phyloP scores from a whole-genome alignment of 2,888 invertebrate genomes.

The Torymus aiolomorphi region DNA sequence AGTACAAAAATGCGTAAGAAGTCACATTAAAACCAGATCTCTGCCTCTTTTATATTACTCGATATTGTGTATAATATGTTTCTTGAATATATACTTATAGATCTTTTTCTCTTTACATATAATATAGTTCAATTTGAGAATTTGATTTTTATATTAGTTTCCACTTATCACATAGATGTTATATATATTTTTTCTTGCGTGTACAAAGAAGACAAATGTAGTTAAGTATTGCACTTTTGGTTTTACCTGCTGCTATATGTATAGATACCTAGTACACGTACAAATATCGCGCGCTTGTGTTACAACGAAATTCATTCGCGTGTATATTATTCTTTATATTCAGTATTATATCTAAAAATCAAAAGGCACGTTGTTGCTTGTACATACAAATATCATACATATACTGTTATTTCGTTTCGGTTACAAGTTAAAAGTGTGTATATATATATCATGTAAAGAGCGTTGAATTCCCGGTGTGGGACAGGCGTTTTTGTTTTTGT shows the following conservation, averaged over 20 bases:
- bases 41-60: too few species aligned
- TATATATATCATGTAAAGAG: background rate
- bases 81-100: too few species aligned
- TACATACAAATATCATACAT: slow-evolving; percentile 1
- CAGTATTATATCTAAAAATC: slow-evolving; percentile 15
- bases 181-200: too few species aligned
- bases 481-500: background rate
- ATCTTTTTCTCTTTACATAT: too few species aligned
- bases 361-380: slow-evolving; percentile 51
- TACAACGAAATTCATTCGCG: too few species aligned
- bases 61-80: too few species aligned
- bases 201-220: slow-evolving; percentile 4
- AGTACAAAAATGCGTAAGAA: background rate
- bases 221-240: slow-evolving; percentile 37
- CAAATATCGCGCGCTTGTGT: background rate
- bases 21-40: background rate
- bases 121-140: too few species aligned
- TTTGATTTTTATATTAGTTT: too few species aligned
- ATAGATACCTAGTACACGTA: background rate
- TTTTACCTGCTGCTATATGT: background rate
- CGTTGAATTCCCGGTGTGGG: background rate
- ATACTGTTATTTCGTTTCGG: background rate
- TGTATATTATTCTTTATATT: background rate
- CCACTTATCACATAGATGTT: too few species aligned
- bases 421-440: background rate